Percentiles rank a stretch among this genome's conserved stretches.
phyloP scores from a whole-genome alignment of 2,888 invertebrate genomes.

The Drosophila kokeensis region DNA sequence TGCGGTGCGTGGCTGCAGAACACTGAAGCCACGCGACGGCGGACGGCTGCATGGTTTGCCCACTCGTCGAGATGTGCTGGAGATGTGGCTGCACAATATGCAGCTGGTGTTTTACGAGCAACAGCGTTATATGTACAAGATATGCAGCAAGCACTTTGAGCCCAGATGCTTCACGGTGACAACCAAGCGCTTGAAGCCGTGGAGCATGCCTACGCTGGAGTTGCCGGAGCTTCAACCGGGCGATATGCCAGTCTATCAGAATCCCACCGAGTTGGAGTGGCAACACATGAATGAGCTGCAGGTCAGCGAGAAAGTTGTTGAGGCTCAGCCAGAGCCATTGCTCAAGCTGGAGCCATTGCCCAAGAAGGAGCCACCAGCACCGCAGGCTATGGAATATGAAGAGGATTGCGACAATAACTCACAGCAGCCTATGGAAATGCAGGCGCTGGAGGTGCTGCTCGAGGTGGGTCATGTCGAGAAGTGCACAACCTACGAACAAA shows the following conservation, averaged over 20 bases:
- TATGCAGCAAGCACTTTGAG: constrained; percentile 81
- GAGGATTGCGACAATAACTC: constrained; percentile 21
- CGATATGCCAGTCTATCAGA: constrained; percentile 21
- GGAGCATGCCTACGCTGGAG: constrained; percentile 78
- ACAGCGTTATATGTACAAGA: constrained; percentile 69
- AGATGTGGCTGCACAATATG: constrained; percentile 76
- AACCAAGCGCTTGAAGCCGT: constrained; percentile 65
- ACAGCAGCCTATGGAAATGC: constrained; percentile 44
- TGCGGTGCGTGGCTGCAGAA: constrained; percentile 57
- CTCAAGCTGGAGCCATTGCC: constrained; percentile 34
- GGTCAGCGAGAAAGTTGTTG: neutral
- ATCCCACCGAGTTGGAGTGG: constrained; percentile 63
- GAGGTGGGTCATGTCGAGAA: constrained; percentile 73
- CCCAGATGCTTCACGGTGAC: constrained; percentile 56
- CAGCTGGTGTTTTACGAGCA: constrained; percentile 63
- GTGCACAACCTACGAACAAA: constrained; percentile 62
- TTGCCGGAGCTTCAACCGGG: constrained; percentile 42
- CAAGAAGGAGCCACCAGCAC: neutral
- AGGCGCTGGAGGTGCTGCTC: constrained; percentile 60
- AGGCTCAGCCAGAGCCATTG: constrained; percentile 37
- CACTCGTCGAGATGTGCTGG: constrained; percentile 50
- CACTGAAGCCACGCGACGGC: constrained; percentile 55
- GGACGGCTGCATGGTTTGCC: constrained; percentile 68
- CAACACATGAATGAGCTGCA: constrained; percentile 39
- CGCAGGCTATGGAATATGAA: neutral